Evolutionary conservation across 2,797 vertebrate species (phyloP).

Genomic region (Spea hammondii): DNA sequence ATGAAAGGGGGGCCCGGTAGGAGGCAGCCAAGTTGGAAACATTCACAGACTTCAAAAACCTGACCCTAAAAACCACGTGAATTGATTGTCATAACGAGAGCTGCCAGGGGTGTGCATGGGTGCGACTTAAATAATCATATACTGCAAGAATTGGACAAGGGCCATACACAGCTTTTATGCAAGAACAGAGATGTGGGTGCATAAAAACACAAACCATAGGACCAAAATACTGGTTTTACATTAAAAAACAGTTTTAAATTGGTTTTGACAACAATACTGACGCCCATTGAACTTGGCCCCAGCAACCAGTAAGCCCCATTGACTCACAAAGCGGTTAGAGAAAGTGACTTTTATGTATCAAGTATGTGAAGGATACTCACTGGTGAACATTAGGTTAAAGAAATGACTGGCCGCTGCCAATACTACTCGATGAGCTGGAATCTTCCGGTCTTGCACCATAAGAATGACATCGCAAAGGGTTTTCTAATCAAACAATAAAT

Average conservation of each 20-base stretch:
- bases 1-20: too few relatives aligned
- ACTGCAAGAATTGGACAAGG: too few relatives aligned
- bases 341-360: not conserved
- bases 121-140: too few relatives aligned
- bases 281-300: not conserved
- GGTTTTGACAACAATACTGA: too few relatives aligned
- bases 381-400: slow-evolving; percentile 98
- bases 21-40: too few relatives aligned
- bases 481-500: slow-evolving; percentile 67
- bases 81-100: too few relatives aligned
- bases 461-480: slow-evolving; percentile 93
- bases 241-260: not conserved
- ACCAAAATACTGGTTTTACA: not conserved
- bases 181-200: too few relatives aligned
- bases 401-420: slow-evolving; percentile 94
- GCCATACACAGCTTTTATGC: too few relatives aligned
- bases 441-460: slow-evolving; percentile 91
- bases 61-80: too few relatives aligned
- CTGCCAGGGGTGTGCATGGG: too few relatives aligned
- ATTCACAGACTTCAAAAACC: too few relatives aligned
- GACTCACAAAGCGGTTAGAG: not conserved
- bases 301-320: too few relatives aligned
- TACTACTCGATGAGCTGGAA: slow-evolving; percentile 92
- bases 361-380: slow-evolving; percentile 70
- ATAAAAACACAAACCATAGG: not conserved